phyloP scores from a whole-genome alignment of 2,113 vertebrate genomes.

The Loxodonta africana region DNA sequence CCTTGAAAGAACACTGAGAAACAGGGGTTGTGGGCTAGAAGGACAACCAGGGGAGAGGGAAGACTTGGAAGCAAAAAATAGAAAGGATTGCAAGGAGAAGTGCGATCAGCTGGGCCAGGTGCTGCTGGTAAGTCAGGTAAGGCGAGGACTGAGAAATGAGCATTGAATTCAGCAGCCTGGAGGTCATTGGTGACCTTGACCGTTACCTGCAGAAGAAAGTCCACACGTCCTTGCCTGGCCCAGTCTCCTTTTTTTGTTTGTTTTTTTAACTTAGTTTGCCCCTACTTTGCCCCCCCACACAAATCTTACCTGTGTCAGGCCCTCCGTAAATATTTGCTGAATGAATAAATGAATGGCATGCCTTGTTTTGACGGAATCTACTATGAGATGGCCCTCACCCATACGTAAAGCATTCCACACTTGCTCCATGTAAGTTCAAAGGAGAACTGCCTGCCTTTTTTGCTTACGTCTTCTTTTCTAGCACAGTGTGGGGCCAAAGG shows the following conservation, averaged over 20 bases:
- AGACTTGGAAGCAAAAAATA: neutral
- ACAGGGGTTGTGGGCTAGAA: neutral
- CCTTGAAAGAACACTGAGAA: neutral
- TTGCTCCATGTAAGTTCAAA: neutral
- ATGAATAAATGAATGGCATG: neutral
- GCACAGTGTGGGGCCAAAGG: fast-evolving
- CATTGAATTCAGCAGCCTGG: neutral
- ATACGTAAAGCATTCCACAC: neutral
- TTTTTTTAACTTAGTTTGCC: neutral
- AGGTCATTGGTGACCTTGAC: neutral
- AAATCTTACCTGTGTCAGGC: neutral
- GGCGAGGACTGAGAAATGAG: neutral
- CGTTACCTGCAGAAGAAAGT: neutral
- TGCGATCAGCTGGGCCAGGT: neutral
- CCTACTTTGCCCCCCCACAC: neutral
- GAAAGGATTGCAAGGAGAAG: neutral
- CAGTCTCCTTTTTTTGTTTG: neutral
- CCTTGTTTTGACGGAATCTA: neutral
- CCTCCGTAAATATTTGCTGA: neutral
- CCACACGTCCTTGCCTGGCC: neutral
- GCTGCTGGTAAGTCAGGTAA: neutral
- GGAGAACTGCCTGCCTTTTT: neutral
- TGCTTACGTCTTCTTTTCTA: neutral
- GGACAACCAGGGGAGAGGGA: neutral
- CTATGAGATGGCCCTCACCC: neutral